Evolutionary conservation across 2,113 vertebrate genomes (phyloP).

Genomic region (Tringa solitaria): DNA sequence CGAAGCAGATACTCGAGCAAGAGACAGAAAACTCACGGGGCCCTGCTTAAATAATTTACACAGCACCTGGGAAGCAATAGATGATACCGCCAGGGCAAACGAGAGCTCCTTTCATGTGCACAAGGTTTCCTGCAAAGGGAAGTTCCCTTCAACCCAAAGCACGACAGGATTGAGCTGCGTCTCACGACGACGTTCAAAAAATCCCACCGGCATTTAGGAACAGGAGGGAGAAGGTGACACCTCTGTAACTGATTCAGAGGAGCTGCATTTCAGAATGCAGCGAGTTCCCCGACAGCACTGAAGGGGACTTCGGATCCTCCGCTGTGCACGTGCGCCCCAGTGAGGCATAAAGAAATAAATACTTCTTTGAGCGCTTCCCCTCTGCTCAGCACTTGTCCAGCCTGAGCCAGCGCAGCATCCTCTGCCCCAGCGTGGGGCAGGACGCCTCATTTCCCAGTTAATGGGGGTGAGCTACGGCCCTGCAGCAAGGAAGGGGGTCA

Average conservation of each 20-base stretch:
- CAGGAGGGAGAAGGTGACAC: neutral
- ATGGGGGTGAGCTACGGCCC: neutral
- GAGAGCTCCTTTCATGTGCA: neutral
- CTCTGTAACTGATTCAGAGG: neutral
- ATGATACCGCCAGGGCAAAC: neutral
- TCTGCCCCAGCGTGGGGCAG: neutral
- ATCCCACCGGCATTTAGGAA: neutral
- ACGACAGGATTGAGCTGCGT: neutral
- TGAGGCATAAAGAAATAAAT: neutral
- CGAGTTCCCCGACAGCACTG: neutral
- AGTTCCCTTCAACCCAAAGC: neutral
- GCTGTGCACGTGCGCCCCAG: neutral
- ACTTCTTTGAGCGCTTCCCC: neutral
- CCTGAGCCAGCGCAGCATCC: neutral
- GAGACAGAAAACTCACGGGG: neutral
- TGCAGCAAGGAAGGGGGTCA: fast-evolving
- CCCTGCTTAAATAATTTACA: neutral
- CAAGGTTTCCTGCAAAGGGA: neutral
- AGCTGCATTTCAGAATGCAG: neutral
- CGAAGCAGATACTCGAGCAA: neutral
- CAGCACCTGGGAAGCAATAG: neutral
- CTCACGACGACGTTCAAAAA: neutral
- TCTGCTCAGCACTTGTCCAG: neutral
- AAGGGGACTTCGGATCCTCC: neutral
- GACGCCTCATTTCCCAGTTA: neutral